Percentiles rank a stretch among this genome's conserved stretches.
Conservation (phyloP, 2,888 invertebrate genomes). For the Apotomis capreana region DNA sequence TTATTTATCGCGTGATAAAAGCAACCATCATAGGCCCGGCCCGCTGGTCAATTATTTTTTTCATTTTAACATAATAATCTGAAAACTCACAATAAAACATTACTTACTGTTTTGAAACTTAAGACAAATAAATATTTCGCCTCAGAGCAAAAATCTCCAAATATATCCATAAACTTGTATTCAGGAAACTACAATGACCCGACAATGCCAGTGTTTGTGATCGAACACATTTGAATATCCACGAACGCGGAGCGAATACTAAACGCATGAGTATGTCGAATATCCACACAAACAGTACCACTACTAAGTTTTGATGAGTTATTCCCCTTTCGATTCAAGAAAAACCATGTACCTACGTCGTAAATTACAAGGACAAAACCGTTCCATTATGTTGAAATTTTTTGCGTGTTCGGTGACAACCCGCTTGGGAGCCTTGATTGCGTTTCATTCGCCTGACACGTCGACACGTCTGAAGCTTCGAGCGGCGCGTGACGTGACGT, state of each 20-base stretch:
- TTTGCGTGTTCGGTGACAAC: constrained; percentile 21
- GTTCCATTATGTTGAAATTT: constrained; percentile 23
- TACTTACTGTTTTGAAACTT: no score
- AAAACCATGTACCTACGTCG: not conserved
- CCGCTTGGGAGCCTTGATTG: constrained; percentile 19
- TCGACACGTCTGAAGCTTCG: not conserved
- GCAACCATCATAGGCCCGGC: no score
- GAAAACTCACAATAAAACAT: no score
- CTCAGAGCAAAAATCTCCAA: not conserved
- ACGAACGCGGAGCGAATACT: not conserved
- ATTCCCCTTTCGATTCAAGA: not conserved
- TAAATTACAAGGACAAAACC: constrained; percentile 6
- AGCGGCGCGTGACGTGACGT: constrained; percentile 14
- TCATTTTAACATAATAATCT: no score
- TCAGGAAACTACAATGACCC: not conserved
- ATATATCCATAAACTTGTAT: not conserved
- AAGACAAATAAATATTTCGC: no score
- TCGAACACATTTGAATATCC: not conserved
- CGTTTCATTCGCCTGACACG: constrained; percentile 14
- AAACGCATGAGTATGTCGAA: constrained; percentile 2
- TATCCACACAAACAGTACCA: not conserved
- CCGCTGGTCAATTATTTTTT: no score
- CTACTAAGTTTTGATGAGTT: not conserved
- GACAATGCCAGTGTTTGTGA: not conserved
- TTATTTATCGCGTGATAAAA: no score